Conservation (phyloP, 2,888 invertebrate species). For the Halictus quadricinctus region DNA sequence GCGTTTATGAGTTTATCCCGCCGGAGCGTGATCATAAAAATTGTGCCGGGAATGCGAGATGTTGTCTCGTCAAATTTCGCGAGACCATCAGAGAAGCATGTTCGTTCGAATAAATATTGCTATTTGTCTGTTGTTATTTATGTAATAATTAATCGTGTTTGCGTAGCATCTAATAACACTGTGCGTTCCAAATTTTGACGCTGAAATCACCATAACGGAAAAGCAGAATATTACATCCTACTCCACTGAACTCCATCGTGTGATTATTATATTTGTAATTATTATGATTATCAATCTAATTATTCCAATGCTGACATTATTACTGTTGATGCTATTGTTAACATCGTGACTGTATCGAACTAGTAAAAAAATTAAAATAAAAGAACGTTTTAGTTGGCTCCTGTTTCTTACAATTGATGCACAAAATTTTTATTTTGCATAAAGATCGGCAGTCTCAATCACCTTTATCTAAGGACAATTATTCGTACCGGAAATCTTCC, state of each 20-base stretch:
- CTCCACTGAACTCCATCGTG: neutral
- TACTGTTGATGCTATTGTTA: neutral
- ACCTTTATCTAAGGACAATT: too few relatives aligned
- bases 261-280: neutral
- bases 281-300: neutral
- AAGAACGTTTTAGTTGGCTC: too few relatives aligned
- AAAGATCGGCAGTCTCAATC: too few relatives aligned
- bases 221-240: neutral
- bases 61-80: neutral
- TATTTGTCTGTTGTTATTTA: neutral
- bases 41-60: neutral
- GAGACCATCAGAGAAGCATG: neutral
- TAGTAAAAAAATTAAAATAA: neutral
- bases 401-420: too few relatives aligned
- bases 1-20: neutral
- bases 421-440: too few relatives aligned
- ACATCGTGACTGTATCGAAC: neutral
- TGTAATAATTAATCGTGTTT: neutral
- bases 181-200: neutral
- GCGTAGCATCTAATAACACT: neutral
- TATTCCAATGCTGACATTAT: neutral
- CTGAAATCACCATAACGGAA: neutral
- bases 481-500: too few relatives aligned
- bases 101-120: too few relatives aligned
- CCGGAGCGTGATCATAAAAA: neutral